A percentile compares a stretch with the other conserved stretches of the same genome.
phyloP scores from a whole-genome alignment of 2,888 invertebrate genomes.

The Drosophila recens region DNA sequence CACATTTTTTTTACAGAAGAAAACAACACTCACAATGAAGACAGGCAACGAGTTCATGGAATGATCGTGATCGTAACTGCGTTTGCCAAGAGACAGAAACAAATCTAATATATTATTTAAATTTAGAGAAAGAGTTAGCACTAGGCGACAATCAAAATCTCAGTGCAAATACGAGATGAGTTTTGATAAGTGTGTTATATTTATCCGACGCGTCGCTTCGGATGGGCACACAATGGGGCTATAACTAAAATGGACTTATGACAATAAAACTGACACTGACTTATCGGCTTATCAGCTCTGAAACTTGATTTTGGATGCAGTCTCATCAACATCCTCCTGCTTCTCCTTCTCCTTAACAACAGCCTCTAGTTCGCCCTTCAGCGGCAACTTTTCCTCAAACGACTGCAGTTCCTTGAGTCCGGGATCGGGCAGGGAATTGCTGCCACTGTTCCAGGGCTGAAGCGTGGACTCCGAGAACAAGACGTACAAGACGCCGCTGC shows the following conservation, averaged over 20 bases:
- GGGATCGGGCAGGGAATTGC: constrained; percentile 33
- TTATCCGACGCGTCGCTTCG: constrained; percentile 40
- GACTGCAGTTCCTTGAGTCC: constrained; percentile 78
- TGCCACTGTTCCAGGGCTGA: constrained; percentile 87
- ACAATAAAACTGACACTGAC: constrained; percentile 54
- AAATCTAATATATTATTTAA: constrained; percentile 25
- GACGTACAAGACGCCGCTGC: constrained; percentile 86
- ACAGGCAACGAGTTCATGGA: constrained; percentile 13
- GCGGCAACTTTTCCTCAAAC: constrained; percentile 60
- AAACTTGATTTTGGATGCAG: constrained; percentile 36
- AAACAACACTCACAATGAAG: constrained; percentile 14
- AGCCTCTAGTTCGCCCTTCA: constrained; percentile 22
- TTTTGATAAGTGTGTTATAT: constrained; percentile 46
- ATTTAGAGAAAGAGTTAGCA: constrained; percentile 26
- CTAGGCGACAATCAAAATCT: constrained; percentile 13
- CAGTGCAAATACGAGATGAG: constrained; percentile 31
- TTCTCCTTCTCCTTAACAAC: background rate
- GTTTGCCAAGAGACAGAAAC: background rate
- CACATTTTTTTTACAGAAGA: constrained; percentile 37
- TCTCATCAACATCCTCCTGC: background rate
- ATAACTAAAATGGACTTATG: constrained; percentile 63
- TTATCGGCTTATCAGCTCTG: constrained; percentile 37
- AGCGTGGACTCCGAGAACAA: constrained; percentile 87
- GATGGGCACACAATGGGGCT: constrained; percentile 29
- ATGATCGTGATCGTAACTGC: constrained; percentile 22